A percentile compares a stretch with the other conserved stretches of the same genome.
These are phyloP conservation scores for Huso huso DNA, from an alignment of 2,797 vertebrate genomes.

Conservation along the genomic window DNA sequence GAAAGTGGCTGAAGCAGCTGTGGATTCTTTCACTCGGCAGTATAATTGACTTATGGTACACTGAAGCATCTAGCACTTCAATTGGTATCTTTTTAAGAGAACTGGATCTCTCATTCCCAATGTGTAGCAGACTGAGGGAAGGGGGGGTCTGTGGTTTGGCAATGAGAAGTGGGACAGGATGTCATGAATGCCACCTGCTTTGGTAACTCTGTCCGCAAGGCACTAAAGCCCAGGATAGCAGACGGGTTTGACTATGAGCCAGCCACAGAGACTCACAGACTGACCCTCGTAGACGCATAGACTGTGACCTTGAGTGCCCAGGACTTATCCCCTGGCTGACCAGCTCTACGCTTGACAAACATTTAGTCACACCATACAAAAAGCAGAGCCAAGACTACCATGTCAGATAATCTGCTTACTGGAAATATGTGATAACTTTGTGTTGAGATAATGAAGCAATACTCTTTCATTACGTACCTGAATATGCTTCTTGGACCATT, in stretches of 20 bases:
- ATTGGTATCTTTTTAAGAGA: conserved; percentile 26
- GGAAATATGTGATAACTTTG: too few species aligned
- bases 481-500: too few species aligned
- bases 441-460: too few species aligned
- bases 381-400: too few species aligned
- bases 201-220: conserved; percentile 27
- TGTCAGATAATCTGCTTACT: too few species aligned
- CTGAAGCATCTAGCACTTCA: conserved; percentile 1
- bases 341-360: neutral
- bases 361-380: neutral
- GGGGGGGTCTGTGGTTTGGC: conserved; percentile 7
- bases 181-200: conserved; percentile 64
- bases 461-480: too few species aligned
- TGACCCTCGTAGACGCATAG: conserved; percentile 26
- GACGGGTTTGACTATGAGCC: conserved; percentile 29
- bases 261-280: conserved; percentile 19
- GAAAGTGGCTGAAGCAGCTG: conserved; percentile 31
- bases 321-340: conserved; percentile 22
- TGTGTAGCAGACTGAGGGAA: conserved; percentile 12
- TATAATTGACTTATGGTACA: conserved; percentile 6
- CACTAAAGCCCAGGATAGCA: conserved; percentile 34
- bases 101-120: conserved; percentile 2
- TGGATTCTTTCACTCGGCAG: conserved; percentile 24
- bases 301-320: conserved; percentile 32
- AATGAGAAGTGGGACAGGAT: conserved; percentile 34